Evolutionary conservation across 2,888 invertebrate genomes (phyloP).

Genomic region (Cyclophora albipunctata): DNA sequence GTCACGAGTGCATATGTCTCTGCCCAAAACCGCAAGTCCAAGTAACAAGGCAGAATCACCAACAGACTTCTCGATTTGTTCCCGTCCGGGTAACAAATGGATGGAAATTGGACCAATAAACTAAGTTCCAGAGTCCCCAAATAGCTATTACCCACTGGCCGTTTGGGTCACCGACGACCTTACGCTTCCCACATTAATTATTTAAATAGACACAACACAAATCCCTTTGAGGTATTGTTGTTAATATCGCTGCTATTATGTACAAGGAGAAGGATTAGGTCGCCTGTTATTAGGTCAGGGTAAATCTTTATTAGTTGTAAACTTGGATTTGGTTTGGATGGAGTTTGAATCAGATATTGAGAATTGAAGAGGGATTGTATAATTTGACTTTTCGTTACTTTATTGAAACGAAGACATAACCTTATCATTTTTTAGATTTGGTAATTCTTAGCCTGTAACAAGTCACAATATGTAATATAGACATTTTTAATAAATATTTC

Average conservation of each 20-base stretch:
- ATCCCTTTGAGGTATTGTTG: conserved; percentile 35
- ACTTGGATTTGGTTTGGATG: not conserved
- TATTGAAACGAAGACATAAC: too few relatives aligned
- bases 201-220: conserved; percentile 52
- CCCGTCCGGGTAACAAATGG: conserved; percentile 29
- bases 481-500: too few relatives aligned
- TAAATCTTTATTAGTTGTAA: not conserved
- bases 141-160: conserved; percentile 64
- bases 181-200: conserved; percentile 44
- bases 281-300: conserved; percentile 1
- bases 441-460: too few relatives aligned
- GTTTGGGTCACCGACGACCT: conserved; percentile 27
- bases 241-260: conserved; percentile 32
- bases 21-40: not conserved
- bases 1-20: too few relatives aligned
- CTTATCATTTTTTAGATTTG: too few relatives aligned
- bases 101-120: conserved; percentile 53
- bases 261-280: conserved; percentile 3
- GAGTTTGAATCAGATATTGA: too few relatives aligned
- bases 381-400: too few relatives aligned
- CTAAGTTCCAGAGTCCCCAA: conserved; percentile 58
- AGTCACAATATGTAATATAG: too few relatives aligned
- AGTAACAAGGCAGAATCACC: conserved; percentile 38
- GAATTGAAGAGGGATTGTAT: too few relatives aligned
- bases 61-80: conserved; percentile 34